Evolutionary conservation across 2,113 vertebrate genomes (phyloP), one percentile per base, ranked within the genome.

Genomic region (Seriola dumerili): DNA sequence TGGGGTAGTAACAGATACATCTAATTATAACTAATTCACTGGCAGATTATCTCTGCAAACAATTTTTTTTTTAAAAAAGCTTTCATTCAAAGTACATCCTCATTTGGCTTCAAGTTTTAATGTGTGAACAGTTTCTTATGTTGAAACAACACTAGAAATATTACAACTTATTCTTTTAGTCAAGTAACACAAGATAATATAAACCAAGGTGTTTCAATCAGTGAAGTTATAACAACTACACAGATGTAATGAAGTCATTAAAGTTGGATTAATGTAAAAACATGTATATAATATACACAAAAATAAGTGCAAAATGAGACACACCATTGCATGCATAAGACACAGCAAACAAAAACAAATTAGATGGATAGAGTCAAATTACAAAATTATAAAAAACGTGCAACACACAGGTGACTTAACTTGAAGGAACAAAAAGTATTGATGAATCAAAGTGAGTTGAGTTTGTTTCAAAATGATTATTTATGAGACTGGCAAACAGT

Each of bases 351-450:
- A 36, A 21, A 72, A 40, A 34, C 5, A 5, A 19, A 34, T 32
- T 1, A 42, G 40, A 71, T n/a, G 5, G 6, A 68, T 1, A 46
- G 1, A 50, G 25, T 63, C 25, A 42, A 42, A 11, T 10, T 9
- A 57, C 11, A 72, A 58, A 57, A 36, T 29, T 38, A 42, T 10
- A 21, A 63, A 54, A 29, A 83, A 77, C 72, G 82, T 77, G 75
- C 73, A 83, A 50, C 67, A 76, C 25, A 84, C 16, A 62, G 11
- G 36, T 38, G 54, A 29, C 36, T 46, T 23, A 48, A 88, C 36
- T 73, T 52, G 11, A 85, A 78, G 9, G 6, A 77, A 70, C 11
- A 46, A 59, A 64, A 13, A 23, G n/a, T 17, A 6, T 4, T 21
- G 13, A 52, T 62, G 25, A 54, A 19, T 72, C 44, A 38, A 36